Percentiles rank a stretch among this genome's conserved stretches.
Evolutionary conservation across 2,888 invertebrate species (phyloP).

Genomic region (Pelosia muscerda): DNA sequence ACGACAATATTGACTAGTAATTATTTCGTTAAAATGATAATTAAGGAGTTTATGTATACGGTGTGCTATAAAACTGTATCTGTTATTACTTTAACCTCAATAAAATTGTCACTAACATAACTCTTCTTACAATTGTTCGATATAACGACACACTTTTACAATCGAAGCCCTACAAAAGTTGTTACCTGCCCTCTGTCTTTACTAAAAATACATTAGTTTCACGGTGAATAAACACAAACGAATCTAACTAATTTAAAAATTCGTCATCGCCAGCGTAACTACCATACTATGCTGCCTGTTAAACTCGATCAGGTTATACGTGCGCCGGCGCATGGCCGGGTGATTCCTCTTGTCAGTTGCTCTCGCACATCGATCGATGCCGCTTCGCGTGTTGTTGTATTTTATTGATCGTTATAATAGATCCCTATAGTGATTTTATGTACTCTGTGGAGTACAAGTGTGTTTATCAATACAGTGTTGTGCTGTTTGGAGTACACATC

Average conservation of each 20-base stretch:
- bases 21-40: not conserved
- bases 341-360: constrained; percentile 79
- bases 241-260: constrained; percentile 49
- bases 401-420: constrained; percentile 70
- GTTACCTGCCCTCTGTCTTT: constrained; percentile 80
- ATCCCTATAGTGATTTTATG: constrained; percentile 66
- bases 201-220: constrained; percentile 83
- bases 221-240: constrained; percentile 78
- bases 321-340: constrained; percentile 78
- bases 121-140: constrained; percentile 28
- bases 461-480: constrained; percentile 31
- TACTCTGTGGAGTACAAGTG: constrained; percentile 35
- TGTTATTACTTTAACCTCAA: constrained; percentile 23
- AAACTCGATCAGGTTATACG: constrained; percentile 62
- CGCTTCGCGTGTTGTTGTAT: constrained; percentile 53
- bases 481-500: constrained; percentile 53
- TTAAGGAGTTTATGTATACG: not conserved
- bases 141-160: constrained; percentile 49
- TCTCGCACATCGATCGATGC: constrained; percentile 76
- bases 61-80: not conserved
- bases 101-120: constrained; percentile 12
- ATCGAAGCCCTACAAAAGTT: constrained; percentile 71
- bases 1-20: too few relatives aligned
- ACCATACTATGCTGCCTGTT: constrained; percentile 45
- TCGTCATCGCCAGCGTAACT: constrained; percentile 21